Conservation (phyloP, 2,888 invertebrate species). For the Acronicta psi region DNA sequence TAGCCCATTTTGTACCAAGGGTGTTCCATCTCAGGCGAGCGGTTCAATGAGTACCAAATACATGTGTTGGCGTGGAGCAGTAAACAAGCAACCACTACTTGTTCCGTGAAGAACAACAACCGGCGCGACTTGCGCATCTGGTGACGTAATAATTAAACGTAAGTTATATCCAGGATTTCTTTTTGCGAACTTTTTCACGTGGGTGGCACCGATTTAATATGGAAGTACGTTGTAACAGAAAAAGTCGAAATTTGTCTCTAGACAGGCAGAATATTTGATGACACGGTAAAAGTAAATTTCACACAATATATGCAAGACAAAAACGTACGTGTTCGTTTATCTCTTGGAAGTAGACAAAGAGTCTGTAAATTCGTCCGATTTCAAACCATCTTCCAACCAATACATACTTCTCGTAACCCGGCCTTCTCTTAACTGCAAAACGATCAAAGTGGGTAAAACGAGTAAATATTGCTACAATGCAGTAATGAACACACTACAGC, state of each 20-base stretch:
- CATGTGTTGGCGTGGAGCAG: constrained; percentile 74
- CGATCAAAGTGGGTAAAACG: not conserved
- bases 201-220: no score
- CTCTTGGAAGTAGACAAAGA: constrained; percentile 66
- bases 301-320: no score
- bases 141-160: not conserved
- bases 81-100: constrained; percentile 62
- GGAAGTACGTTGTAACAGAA: no score
- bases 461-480: no score
- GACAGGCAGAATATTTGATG: no score
- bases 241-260: no score
- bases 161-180: no score
- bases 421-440: constrained; percentile 61
- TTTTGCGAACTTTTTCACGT: no score
- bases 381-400: constrained; percentile 72
- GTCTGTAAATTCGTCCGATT: constrained; percentile 76
- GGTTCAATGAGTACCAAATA: constrained; percentile 71
- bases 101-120: constrained; percentile 71
- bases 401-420: constrained; percentile 42
- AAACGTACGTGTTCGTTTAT: constrained; percentile 74
- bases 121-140: constrained; percentile 77
- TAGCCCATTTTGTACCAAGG: constrained; percentile 66
- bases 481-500: no score
- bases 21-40: constrained; percentile 18
- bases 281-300: no score